Evolutionary conservation across 2,888 invertebrate species (phyloP), one percentile per base, ranked within the genome.

Genomic region (Himalopsyche tibetana): DNA sequence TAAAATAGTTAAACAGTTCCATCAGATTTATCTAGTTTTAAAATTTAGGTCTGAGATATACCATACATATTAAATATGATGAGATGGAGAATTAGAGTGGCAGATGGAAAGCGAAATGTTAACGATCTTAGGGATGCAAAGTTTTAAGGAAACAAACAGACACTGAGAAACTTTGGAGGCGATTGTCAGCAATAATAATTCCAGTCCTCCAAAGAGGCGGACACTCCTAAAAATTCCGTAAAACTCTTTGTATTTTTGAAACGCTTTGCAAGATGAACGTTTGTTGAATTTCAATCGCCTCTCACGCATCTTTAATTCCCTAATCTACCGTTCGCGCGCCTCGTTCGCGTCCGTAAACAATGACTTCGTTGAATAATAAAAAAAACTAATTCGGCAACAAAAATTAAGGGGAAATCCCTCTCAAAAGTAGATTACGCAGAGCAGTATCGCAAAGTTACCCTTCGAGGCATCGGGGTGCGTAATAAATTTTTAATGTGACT

Each of bases 251-350:
- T 63, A 63, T 63, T 63, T 63, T 63, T 11, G 56, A 19, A 19
- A 63, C 63, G 19, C 19, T 63, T 63, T 63, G 63, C 63, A 63
- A 63, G 63, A 63, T 28, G 28, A 19, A 63, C 28, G 63, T 63
- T 63, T 63, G 63, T 63, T 63, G 63, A 63, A 63, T 63, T 63
- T 63, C 63, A 63, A 63, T 63, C 63, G 28, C 63, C 63, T 63
- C 63, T 63, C 63, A 19, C 63, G 63, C 63, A 63, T 19, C 63
- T 63, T 63, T 63, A 63, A 28, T 63, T 28, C 63, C 63, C 63
- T 63, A 63, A 63, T 63, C 63, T 19, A 19, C 63, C 63, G 63
- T 6, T 63, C 63, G 63, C 63, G 63, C 63, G 63, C 63, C 63
- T 19, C 63, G 63, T 63, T 19, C 63, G 63, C 19, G 28, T 19